Base-by-base conservation (phyloP, 2,888 invertebrate species). In the Mesorhabditis spiculigera region DNA sequence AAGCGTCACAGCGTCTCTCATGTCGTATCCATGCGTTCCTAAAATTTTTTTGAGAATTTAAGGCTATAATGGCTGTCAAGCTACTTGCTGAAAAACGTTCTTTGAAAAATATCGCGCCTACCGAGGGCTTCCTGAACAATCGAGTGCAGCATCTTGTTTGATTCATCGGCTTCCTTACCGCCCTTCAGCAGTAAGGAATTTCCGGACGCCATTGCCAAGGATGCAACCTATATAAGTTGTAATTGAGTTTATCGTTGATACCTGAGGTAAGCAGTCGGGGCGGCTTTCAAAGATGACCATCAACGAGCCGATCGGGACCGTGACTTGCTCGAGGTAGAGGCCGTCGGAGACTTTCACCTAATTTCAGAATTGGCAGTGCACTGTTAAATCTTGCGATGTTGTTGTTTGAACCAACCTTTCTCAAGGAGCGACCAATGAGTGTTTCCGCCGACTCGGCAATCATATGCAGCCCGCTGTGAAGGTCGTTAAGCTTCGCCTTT, bases 271-370 rank as follows among this genome's bases (percentile, higher is more conserved):
- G 67, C 96, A 96, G 88, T 98, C 98, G 5, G 98, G 98, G 69
- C 98, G 89, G 0, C 95, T 94, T 88, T 98, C 98, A 86, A 98
- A 98, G 82, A 98, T 98, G 61, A 98, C 97, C 82, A 98, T 88
- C 5, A 98, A 89, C 0, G 97, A 95, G 5, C 98, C 98, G 82
- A 98, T 97, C 0, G 98, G 98, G 0, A 96, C 96, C 0, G 97
- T 95, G 45, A 95, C 91, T 89, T 98, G 95, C 72, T 91, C 91
- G 41, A 98, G 89, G 75, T 92, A 90, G 77, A 98, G 89, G 68
- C 92, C 92, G 0, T 93, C 91, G 0, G 94, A 92, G n/a, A 95
- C 87, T 82, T 90, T 90, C 0, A 92, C 93, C 73, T 74, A 68
- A 63, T 70, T n/a, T 13, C 13, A 1, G 28, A 65, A 13, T n/a